These are phyloP conservation scores for Trimorus sp. DNA, from an alignment of 2,888 invertebrate species.

Conservation along the genomic window DNA sequence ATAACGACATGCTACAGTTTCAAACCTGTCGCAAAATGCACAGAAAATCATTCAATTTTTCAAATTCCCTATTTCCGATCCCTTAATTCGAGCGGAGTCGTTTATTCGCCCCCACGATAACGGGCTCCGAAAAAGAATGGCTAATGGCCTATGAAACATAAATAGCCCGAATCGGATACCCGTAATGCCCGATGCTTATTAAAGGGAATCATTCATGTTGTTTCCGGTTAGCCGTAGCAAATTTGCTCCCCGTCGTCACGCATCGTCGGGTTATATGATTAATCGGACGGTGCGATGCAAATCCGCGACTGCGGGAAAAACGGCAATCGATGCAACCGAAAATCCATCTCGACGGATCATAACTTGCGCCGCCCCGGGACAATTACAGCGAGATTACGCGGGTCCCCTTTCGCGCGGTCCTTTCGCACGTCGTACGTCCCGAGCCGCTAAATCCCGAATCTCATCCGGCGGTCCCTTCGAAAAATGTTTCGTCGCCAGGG, in stretches of 20 bases:
- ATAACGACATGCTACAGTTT: too few relatives aligned
- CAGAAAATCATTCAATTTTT: too few relatives aligned
- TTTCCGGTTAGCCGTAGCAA: constrained; percentile 11
- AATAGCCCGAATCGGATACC: not conserved
- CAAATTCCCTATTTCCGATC: not conserved
- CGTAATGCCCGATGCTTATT: constrained; percentile 7
- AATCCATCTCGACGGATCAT: too few relatives aligned
- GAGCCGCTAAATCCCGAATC: constrained; percentile 20
- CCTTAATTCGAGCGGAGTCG: not conserved
- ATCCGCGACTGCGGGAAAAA: too few relatives aligned
- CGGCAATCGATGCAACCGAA: too few relatives aligned
- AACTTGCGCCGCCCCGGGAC: not conserved
- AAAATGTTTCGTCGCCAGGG: constrained; percentile 38
- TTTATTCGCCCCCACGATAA: not conserved
- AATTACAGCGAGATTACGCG: constrained; percentile 50
- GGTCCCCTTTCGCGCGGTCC: constrained; percentile 19
- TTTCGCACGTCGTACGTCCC: constrained; percentile 30
- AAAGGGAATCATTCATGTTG: constrained; percentile 30
- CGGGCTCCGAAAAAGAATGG: constrained; percentile 8
- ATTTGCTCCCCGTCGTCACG: constrained; percentile 23
- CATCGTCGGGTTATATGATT: too few relatives aligned
- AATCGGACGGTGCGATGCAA: too few relatives aligned
- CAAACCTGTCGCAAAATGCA: too few relatives aligned
- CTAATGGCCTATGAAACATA: constrained; percentile 9
- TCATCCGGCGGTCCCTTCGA: constrained; percentile 31